A percentile compares a stretch with the other conserved stretches of the same genome.
Evolutionary conservation across 2,888 invertebrate species (phyloP).

Genomic region (Eristalis intricaria): DNA sequence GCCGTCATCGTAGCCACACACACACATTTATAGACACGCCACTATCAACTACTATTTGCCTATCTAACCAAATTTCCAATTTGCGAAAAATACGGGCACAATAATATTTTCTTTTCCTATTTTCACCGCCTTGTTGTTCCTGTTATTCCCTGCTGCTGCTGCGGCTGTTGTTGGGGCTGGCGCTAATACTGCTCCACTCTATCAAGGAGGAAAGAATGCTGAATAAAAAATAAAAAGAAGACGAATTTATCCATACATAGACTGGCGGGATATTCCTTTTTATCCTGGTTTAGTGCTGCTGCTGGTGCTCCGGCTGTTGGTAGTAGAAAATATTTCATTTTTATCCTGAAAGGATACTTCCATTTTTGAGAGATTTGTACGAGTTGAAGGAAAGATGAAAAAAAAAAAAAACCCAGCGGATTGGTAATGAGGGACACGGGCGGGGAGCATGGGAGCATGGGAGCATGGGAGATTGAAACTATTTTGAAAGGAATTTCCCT

Average conservation of each 20-base stretch:
- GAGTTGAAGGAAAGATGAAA: constrained; percentile 44
- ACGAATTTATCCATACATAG: constrained; percentile 38
- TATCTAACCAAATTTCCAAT: constrained; percentile 71
- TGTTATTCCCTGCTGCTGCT: constrained; percentile 25
- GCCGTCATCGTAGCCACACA: constrained; percentile 2
- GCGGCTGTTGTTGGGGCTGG: constrained; percentile 9
- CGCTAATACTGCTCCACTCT: constrained; percentile 14
- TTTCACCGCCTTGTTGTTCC: constrained; percentile 49
- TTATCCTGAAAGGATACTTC: constrained; percentile 72
- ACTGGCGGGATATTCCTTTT: constrained; percentile 66
- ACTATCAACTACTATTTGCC: constrained; percentile 51
- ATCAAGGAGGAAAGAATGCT: constrained; percentile 22
- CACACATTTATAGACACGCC: constrained; percentile 6
- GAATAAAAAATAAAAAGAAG: constrained; percentile 38
- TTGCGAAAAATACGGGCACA: constrained; percentile 71
- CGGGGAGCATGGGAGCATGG: neutral
- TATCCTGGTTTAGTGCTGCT: constrained; percentile 62
- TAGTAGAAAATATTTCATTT: constrained; percentile 72
- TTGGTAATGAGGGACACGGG: constrained; percentile 59
- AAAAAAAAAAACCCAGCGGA: constrained; percentile 7
- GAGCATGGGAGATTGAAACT: constrained; percentile 64
- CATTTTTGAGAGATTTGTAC: constrained; percentile 68
- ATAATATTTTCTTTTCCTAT: constrained; percentile 69
- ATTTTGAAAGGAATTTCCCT: constrained; percentile 70
- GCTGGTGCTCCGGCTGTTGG: constrained; percentile 8